A percentile compares a stretch with the other conserved stretches of the same genome.
These are phyloP conservation scores for Acanthiza pusilla DNA, from an alignment of 2,797 vertebrate genomes.

Conservation along the genomic window DNA sequence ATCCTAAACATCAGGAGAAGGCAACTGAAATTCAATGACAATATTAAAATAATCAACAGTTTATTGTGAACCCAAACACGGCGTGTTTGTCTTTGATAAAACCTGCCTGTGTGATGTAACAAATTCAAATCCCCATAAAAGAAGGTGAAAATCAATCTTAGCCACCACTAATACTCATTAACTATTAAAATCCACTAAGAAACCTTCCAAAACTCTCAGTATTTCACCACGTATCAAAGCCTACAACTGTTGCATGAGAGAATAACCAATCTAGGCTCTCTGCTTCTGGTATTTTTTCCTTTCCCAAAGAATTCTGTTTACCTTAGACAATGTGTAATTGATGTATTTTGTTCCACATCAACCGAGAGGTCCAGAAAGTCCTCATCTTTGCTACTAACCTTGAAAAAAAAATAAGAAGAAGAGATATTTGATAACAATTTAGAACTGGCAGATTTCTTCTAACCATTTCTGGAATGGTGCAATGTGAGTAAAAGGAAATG, in stretches of 20 bases:
- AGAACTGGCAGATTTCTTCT: not conserved
- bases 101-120: not conserved
- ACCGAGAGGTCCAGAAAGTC: conserved; percentile 92
- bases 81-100: not conserved
- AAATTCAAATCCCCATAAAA: not conserved
- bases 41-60: not conserved
- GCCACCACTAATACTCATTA: not conserved
- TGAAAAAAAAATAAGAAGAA: conserved; percentile 26
- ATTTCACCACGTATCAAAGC: not conserved
- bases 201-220: not conserved
- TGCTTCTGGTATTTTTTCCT: not conserved
- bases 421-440: not conserved
- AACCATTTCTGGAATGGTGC: not conserved
- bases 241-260: not conserved
- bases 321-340: conserved; percentile 92
- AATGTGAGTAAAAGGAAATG: not conserved
- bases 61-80: not conserved
- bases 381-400: conserved; percentile 94
- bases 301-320: conserved; percentile 36
- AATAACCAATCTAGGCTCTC: not conserved
- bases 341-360: conserved; percentile 93
- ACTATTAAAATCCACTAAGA: not conserved
- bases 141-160: not conserved
- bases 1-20: not conserved
- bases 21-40: not conserved